Conservation (phyloP, 2,888 invertebrate genomes). For the Erebia ligea region DNA sequence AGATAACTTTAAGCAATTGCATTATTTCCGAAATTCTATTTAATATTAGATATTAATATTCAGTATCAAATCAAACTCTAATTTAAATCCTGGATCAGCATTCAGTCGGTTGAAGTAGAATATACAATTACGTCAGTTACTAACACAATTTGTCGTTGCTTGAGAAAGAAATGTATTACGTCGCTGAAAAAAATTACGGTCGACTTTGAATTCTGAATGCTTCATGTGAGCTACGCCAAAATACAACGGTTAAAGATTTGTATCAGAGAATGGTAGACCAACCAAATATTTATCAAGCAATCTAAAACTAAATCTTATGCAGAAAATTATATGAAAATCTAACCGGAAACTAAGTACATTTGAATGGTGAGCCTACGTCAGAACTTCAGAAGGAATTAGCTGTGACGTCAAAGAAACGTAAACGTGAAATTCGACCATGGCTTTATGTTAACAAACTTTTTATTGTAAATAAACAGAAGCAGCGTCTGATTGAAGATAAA, state of each 20-base stretch:
- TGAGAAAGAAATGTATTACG: too few species aligned
- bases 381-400: slow-evolving; percentile 1
- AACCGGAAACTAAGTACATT: background rate
- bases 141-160: too few species aligned
- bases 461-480: background rate
- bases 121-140: too few species aligned
- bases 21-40: too few species aligned
- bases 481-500: background rate
- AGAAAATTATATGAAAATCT: background rate
- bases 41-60: too few species aligned
- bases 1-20: too few species aligned
- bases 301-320: background rate
- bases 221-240: background rate
- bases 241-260: background rate
- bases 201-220: too few species aligned
- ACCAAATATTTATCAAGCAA: too few species aligned
- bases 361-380: slow-evolving; percentile 1
- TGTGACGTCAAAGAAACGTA: slow-evolving; percentile 12
- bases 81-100: too few species aligned
- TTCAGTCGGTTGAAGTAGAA: too few species aligned
- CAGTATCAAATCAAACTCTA: too few species aligned
- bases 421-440: slow-evolving; percentile 10
- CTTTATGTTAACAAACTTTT: slow-evolving; percentile 20
- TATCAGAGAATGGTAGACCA: background rate
- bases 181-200: too few species aligned